Conservation (phyloP, 2,797 vertebrate genomes). For the Melanotaenia maccullochi region DNA sequence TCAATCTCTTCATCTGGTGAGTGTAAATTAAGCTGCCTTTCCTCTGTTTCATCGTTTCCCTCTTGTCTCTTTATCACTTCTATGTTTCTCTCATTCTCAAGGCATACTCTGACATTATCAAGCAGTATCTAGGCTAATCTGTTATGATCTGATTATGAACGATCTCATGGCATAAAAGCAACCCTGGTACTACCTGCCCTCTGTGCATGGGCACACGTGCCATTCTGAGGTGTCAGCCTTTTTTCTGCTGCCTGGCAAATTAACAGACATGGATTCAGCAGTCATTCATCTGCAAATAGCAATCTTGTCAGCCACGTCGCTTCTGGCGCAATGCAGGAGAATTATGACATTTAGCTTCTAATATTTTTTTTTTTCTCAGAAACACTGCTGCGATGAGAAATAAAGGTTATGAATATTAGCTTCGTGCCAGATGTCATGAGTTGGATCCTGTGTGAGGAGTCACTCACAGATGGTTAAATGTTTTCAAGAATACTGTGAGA, state of each 20-base stretch:
- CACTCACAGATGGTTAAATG: constrained; percentile 81
- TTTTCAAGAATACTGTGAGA: constrained; percentile 88
- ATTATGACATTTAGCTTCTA: constrained; percentile 74
- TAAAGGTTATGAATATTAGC: constrained; percentile 71
- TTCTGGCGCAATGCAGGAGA: constrained; percentile 49
- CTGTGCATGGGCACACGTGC: constrained; percentile 65
- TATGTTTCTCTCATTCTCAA: constrained; percentile 78
- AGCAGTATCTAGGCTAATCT: constrained; percentile 83
- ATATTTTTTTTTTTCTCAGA: constrained; percentile 42
- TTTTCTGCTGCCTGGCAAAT: constrained; percentile 90
- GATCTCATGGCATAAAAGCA: constrained; percentile 75
- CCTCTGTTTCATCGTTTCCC: constrained; percentile 32
- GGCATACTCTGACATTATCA: constrained; percentile 85
- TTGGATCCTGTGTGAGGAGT: constrained; percentile 56
- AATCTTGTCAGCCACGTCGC: constrained; percentile 79
- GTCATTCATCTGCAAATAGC: constrained; percentile 83
- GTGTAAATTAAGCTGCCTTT: constrained; percentile 30
- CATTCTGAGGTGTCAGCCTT: constrained; percentile 87
- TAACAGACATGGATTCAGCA: constrained; percentile 86
- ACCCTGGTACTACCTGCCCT: constrained; percentile 87
- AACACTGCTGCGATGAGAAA: constrained; percentile 37
- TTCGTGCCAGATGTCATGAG: constrained; percentile 69
- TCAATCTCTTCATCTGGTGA: constrained; percentile 15
- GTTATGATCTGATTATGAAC: constrained; percentile 86
- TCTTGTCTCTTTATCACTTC: constrained; percentile 50